Base-by-base conservation (phyloP, 2,888 invertebrate species). In the Machimus atricapillus region DNA sequence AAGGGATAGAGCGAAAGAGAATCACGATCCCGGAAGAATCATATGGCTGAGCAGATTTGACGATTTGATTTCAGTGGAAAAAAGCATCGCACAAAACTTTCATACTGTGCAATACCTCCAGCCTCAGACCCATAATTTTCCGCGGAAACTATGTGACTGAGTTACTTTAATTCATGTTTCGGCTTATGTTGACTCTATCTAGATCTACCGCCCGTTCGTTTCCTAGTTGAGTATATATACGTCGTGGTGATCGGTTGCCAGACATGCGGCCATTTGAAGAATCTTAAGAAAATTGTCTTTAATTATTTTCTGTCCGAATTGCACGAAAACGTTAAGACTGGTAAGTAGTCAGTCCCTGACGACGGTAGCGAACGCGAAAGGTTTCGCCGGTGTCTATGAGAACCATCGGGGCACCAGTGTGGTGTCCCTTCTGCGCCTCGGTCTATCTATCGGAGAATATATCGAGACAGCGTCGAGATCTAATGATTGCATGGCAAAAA, bases 1-100 rank as follows among this genome's bases (percentile, higher is more conserved):
- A 87, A 88, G 89, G 89, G 89, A 90, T 89, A 87, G 90, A 91
- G 90, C 86, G 52, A 89, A 89, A 89, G 89, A 90, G 90, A 91
- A 91, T 91, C 91, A 91, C 91, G 91, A 91, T 91, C 91, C 91
- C 91, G 91, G 91, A 91, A 91, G 91, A 91, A 89, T 90, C 89
- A 89, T 89, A 89, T 89, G 89, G 88, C 88, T 85, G 76, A 85
- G 85, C 76, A 85, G 85, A 85, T 85, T 85, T 85, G 85, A 85
- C 76, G 85, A 85, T 85, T 85, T 85, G 85, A 85, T 85, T 85
- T 85, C 73, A 74, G 76, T 74, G 85, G 73, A 85, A 85, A 83
- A 85, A 85, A 85, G 76, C 73, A 85, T 46, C 74, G 31, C 85
- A 40, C 40, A 85, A 74, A 85, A 85, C 76, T 74, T 85, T 85